These are phyloP conservation scores for Calcarius lapponicus DNA, from an alignment of 2,797 vertebrate species.

Conservation along the genomic window DNA sequence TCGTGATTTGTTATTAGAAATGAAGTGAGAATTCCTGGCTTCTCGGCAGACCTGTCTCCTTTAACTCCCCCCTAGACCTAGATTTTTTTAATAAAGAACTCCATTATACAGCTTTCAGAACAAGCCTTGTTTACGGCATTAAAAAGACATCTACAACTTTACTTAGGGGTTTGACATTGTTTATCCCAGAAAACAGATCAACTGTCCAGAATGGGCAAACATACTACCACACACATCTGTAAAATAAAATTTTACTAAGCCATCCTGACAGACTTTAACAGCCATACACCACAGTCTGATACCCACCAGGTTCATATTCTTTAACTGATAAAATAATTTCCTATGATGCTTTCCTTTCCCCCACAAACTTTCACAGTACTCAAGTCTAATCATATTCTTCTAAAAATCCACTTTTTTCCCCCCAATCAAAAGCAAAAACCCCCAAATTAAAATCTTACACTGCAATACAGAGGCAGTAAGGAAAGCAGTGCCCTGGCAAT, in stretches of 20 bases:
- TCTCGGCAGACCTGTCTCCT: background rate
- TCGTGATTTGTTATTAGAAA: background rate
- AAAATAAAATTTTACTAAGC: background rate
- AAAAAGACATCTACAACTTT: background rate
- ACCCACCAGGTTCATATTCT: background rate
- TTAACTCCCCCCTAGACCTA: accelerated
- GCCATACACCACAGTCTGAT: background rate
- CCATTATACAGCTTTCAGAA: background rate
- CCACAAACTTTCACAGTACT: background rate
- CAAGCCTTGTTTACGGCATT: background rate
- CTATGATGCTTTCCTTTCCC: background rate
- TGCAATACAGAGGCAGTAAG: background rate
- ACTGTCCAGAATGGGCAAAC: background rate
- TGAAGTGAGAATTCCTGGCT: background rate
- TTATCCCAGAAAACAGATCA: accelerated
- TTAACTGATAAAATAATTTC: accelerated
- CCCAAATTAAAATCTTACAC: background rate
- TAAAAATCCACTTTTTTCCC: background rate
- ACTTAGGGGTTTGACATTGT: accelerated
- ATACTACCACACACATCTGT: accelerated
- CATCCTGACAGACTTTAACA: background rate
- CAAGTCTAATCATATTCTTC: background rate
- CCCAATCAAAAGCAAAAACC: background rate
- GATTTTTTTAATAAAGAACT: accelerated
- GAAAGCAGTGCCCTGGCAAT: background rate